These are phyloP conservation scores for Caenorhabditis japonica DNA, from an alignment of 2,888 invertebrate genomes.

Conservation along the genomic window DNA sequence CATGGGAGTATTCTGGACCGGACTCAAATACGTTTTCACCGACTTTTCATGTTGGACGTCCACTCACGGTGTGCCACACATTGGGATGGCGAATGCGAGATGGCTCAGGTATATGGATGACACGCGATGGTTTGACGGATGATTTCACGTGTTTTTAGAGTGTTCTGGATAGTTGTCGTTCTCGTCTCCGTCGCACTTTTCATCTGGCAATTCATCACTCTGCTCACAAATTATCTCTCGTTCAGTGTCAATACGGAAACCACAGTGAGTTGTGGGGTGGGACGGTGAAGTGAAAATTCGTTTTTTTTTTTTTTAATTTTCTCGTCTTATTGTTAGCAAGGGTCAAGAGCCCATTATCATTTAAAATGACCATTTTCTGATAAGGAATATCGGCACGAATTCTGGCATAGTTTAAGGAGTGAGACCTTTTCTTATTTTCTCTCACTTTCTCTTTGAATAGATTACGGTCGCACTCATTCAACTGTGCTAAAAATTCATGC, in stretches of 20 bases:
- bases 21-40: constrained; percentile 61
- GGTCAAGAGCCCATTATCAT: too few species aligned
- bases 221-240: constrained; percentile 65
- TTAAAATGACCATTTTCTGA: too few species aligned
- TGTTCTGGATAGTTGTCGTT: constrained; percentile 71
- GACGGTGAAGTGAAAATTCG: background rate
- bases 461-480: too few species aligned
- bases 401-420: too few species aligned
- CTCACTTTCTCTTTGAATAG: too few species aligned
- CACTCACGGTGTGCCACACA: constrained; percentile 74
- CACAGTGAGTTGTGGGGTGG: constrained; percentile 46
- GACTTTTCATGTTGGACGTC: constrained; percentile 75
- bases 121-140: constrained; percentile 5
- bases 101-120: constrained; percentile 53
- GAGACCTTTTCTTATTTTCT: too few species aligned
- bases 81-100: constrained; percentile 69
- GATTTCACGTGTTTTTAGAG: constrained; percentile 31
- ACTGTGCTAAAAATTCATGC: too few species aligned
- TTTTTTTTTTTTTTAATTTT: background rate
- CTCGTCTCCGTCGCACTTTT: constrained; percentile 62
- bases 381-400: too few species aligned
- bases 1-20: constrained; percentile 65
- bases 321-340: too few species aligned
- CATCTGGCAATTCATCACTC: constrained; percentile 65
- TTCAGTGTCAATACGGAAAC: constrained; percentile 73